phyloP scores from a whole-genome alignment of 2,113 vertebrate genomes.

The Peromyscus californicus region DNA sequence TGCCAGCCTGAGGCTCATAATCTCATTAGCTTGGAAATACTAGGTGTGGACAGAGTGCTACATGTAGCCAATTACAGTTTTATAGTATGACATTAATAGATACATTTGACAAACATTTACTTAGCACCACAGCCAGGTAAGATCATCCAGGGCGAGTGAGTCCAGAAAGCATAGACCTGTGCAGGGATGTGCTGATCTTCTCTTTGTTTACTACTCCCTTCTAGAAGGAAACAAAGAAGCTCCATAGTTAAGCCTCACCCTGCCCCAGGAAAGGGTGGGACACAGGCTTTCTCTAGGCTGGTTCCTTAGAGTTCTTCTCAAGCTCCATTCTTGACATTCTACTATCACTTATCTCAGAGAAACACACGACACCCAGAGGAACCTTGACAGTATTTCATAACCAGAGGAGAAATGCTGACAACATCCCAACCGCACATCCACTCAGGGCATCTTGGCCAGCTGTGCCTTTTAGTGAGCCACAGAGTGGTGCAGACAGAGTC shows the following conservation, averaged over 20 bases:
- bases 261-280: neutral
- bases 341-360: neutral
- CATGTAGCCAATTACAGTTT: neutral
- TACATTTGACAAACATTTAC: neutral
- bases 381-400: neutral
- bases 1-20: neutral
- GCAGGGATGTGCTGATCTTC: accelerated
- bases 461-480: conserved; percentile 7
- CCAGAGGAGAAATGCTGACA: neutral
- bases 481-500: conserved; percentile 5
- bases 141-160: neutral
- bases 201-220: neutral
- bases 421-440: neutral
- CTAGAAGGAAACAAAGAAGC: neutral
- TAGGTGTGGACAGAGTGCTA: neutral
- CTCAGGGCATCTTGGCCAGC: neutral
- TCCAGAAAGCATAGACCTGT: neutral
- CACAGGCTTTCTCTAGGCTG: neutral
- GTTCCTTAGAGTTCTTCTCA: neutral
- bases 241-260: neutral
- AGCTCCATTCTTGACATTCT: neutral
- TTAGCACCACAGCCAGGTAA: neutral
- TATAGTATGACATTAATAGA: neutral
- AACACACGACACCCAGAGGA: neutral
- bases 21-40: conserved; percentile 33